Base-by-base conservation (phyloP, 2,888 invertebrate species). In the Ormia ochracea region DNA sequence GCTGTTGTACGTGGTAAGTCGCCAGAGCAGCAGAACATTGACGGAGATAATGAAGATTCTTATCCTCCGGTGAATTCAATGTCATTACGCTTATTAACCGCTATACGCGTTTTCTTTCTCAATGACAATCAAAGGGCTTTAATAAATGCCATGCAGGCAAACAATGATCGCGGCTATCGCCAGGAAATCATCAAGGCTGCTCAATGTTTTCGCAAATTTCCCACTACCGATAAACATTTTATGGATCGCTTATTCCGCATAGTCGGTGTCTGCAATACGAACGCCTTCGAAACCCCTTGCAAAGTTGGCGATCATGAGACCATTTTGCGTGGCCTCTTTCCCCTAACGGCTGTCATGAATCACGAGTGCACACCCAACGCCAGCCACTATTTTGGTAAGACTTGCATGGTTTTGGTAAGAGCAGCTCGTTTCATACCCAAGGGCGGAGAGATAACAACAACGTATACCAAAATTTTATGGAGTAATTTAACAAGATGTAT, bases 301-400 rank as follows among this genome's bases (percentile, higher is more conserved):
- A 85, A 86, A 23, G 85, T 86, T 14, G 85, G 83, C 4, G 84
- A 84, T 9, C 86, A 86, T 61, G 88, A 90, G 82, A 85, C 87
- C 68, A 91, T 92, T 78, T 89, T 93, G 23, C 90, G 94, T 58
- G 93, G 93, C 70, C 89, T 95, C 82, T 95, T 94, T 86, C 91
- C 93, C 1, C 91, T 92, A 74, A 93, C 93, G 2, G 92, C 93
- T 21, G 92, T 94, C 90, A 91, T 94, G 91, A 92, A 94, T 84
- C 95, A 95, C 85, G 92, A 93, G 84, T 95, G 95, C 86, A 92
- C 90, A 58, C 93, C 94, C 33, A 95, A 95, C 85, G 94, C 94
- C 0, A 92, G 92, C 75, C 94, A 95, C 85, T 91, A 92, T 75
- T 93, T 93, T 43, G 92, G 92, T 68, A 91, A 92, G 38, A 91